phyloP scores from a whole-genome alignment of 1,140 invertebrate species.

The Anastrepha ludens region DNA sequence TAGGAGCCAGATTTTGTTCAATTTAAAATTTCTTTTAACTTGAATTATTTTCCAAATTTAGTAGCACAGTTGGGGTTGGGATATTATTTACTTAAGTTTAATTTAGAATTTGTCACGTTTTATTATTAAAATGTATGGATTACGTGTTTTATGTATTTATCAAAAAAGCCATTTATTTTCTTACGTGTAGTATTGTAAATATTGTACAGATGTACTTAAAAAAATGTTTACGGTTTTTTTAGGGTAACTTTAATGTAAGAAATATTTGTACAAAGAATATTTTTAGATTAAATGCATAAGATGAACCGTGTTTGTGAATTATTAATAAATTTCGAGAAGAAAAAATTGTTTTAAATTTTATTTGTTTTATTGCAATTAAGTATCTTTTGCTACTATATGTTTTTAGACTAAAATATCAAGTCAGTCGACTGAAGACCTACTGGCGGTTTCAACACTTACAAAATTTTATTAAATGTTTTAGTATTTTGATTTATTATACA shows the following conservation, averaged over 20 bases:
- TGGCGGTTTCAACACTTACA: no score
- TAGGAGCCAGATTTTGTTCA: no score
- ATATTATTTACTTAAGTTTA: no score
- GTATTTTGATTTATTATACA: no score
- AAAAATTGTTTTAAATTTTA: background rate
- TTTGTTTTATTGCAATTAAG: background rate
- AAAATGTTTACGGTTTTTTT: background rate
- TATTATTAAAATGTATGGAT: background rate
- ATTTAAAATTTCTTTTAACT: no score
- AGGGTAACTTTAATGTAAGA: background rate
- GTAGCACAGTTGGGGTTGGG: no score
- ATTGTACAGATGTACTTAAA: background rate
- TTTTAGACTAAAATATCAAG: background rate
- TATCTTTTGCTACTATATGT: background rate
- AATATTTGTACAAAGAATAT: constrained; percentile 41
- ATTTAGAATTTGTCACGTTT: background rate
- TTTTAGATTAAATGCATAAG: background rate
- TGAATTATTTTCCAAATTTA: no score
- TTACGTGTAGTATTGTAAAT: background rate
- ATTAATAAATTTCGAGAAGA: background rate
- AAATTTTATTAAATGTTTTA: no score
- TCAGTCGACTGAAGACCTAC: no score
- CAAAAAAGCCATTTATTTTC: constrained; percentile 8
- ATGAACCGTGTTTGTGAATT: background rate
- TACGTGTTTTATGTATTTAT: background rate